These are phyloP conservation scores for Drosophila birchii DNA, from an alignment of 2,888 invertebrate genomes.

Conservation along the genomic window DNA sequence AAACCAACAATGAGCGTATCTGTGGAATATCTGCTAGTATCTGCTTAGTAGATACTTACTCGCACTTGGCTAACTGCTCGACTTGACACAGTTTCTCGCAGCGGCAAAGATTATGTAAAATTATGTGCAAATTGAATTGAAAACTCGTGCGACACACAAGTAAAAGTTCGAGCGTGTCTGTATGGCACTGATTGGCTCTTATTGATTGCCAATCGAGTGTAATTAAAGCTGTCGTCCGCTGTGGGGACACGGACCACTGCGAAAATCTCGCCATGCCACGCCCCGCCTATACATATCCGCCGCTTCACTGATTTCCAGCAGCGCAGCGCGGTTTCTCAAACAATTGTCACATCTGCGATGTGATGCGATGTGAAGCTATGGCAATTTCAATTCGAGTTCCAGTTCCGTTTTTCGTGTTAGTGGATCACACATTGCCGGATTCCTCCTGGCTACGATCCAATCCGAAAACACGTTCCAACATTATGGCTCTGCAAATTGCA, in stretches of 20 bases:
- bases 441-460: conserved; percentile 4
- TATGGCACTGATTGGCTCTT: conserved; percentile 73
- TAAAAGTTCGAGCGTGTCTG: conserved; percentile 57
- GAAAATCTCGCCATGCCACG: conserved; percentile 62
- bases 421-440: conserved; percentile 35
- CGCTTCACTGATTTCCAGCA: conserved; percentile 60
- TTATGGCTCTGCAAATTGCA: conserved; percentile 67
- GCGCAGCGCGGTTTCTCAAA: conserved; percentile 38
- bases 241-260: conserved; percentile 66
- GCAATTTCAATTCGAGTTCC: conserved; percentile 19
- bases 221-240: conserved; percentile 67
- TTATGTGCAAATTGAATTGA: conserved; percentile 57
- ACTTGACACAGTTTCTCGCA: conserved; percentile 68
- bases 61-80: conserved; percentile 16
- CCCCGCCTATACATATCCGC: conserved; percentile 7
- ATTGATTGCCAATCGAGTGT: conserved; percentile 79
- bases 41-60: conserved; percentile 32
- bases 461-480: conserved; percentile 35
- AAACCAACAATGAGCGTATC: conserved; percentile 71
- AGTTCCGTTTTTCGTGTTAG: conserved; percentile 38
- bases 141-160: conserved; percentile 47
- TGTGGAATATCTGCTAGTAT: conserved; percentile 41
- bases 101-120: conserved; percentile 70
- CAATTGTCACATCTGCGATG: conserved; percentile 44
- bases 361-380: conserved; percentile 11